Evolutionary conservation across 2,113 vertebrate genomes (phyloP).

Genomic region (Scophthalmus maximus): DNA sequence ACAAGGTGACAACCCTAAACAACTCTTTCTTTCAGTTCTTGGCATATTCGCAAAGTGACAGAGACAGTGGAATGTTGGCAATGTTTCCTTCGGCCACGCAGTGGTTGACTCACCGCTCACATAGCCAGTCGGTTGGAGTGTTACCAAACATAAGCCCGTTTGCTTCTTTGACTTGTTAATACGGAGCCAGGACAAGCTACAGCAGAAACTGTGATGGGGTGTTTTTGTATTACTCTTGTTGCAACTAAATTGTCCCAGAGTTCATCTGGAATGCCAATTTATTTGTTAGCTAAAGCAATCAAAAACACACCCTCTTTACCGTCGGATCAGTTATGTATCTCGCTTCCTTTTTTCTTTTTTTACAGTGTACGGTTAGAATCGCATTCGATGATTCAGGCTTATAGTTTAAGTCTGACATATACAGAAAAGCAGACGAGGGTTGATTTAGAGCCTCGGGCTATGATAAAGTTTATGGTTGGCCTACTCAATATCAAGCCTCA

Average conservation of each 20-base stretch:
- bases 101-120: slow-evolving; percentile 45
- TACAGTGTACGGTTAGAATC: background rate
- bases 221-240: background rate
- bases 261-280: no score
- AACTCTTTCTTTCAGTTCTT: background rate
- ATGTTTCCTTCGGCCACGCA: background rate
- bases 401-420: slow-evolving; percentile 58
- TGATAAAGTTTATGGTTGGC: background rate
- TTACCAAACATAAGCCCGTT: slow-evolving; percentile 14
- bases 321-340: no score
- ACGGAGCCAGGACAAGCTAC: background rate
- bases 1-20: background rate
- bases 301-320: no score
- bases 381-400: slow-evolving; percentile 44
- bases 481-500: background rate
- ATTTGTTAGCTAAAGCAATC: no score
- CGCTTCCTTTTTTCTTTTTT: background rate
- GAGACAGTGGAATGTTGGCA: slow-evolving; percentile 41
- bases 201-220: background rate
- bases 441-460: background rate
- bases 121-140: background rate
- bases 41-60: background rate
- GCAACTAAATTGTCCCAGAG: background rate
- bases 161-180: background rate
- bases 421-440: background rate